These are phyloP conservation scores for Lycorma delicatula DNA, from an alignment of 1,140 invertebrate genomes.

Conservation along the genomic window DNA sequence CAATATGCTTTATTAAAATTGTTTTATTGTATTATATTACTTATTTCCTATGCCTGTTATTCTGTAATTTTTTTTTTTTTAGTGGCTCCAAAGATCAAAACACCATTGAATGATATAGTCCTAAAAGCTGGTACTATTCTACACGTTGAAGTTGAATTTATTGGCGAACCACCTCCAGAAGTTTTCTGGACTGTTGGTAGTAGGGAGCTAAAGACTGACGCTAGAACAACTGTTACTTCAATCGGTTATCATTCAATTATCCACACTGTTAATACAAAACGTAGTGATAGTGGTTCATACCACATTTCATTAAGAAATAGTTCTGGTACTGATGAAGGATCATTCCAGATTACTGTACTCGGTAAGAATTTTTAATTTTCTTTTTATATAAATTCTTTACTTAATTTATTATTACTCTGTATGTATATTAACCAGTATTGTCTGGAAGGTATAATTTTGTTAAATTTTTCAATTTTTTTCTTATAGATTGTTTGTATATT, in stretches of 20 bases:
- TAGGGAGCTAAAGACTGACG: conserved; percentile 61
- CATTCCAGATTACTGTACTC: conserved; percentile 79
- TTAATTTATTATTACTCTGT: neutral
- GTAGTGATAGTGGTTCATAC: conserved; percentile 76
- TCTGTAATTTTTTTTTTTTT: conserved; percentile 25
- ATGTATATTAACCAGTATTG: too few relatives aligned
- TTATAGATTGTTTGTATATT: too few relatives aligned
- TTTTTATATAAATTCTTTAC: neutral
- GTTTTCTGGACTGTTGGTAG: conserved; percentile 74
- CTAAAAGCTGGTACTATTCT: conserved; percentile 89
- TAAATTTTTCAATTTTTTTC: neutral
- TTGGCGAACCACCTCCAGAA: conserved; percentile 81
- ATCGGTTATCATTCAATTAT: conserved; percentile 86
- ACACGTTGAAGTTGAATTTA: conserved; percentile 85
- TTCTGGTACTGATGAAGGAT: conserved; percentile 82
- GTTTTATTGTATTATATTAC: too few relatives aligned
- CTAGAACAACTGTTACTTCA: conserved; percentile 75
- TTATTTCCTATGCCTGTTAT: neutral
- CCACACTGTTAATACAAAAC: conserved; percentile 80
- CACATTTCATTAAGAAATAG: conserved; percentile 74
- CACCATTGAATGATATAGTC: conserved; percentile 75
- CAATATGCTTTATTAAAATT: too few relatives aligned
- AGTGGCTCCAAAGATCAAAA: conserved; percentile 88
- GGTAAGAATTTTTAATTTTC: conserved; percentile 38
- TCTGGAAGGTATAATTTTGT: neutral